A percentile compares a stretch with the other conserved stretches of the same genome.
phyloP scores from a whole-genome alignment of 2,888 invertebrate species.

The Emmelina monodactyla region DNA sequence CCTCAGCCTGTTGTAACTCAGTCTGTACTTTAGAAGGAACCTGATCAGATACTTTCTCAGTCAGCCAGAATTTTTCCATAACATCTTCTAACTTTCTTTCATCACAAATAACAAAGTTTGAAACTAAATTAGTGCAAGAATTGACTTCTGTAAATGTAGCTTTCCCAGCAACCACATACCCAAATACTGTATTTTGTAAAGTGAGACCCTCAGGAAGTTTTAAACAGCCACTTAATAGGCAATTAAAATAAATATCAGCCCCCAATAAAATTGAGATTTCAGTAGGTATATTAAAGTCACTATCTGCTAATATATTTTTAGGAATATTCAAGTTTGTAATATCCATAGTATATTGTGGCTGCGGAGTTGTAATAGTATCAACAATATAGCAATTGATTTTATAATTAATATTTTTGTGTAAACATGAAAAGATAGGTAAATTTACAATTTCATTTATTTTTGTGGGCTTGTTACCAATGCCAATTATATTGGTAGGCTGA shows the following conservation, averaged over 20 bases:
- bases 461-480: conserved; percentile 9
- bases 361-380: conserved; percentile 5
- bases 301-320: conserved; percentile 9
- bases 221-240: conserved; percentile 7
- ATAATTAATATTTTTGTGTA: conserved; percentile 6
- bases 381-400: conserved; percentile 10
- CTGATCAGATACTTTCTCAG: conserved; percentile 12
- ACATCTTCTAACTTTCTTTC: conserved; percentile 12
- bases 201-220: conserved; percentile 9
- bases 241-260: conserved; percentile 13
- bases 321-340: conserved; percentile 4
- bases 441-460: conserved; percentile 10
- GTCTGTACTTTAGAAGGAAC: not conserved
- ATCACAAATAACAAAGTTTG: conserved; percentile 9
- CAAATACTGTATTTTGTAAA: conserved; percentile 16
- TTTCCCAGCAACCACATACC: conserved; percentile 12
- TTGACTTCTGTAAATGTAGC: not conserved
- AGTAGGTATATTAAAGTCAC: conserved; percentile 5
- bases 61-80: conserved; percentile 16
- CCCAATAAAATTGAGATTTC: conserved; percentile 13
- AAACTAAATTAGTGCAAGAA: conserved; percentile 1
- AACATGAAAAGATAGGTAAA: conserved; percentile 1
- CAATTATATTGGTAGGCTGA: conserved; percentile 8
- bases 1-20: conserved; percentile 7
- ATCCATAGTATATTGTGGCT: conserved; percentile 8